phyloP scores from a whole-genome alignment of 2,888 invertebrate genomes.

The Conomelus anceps region DNA sequence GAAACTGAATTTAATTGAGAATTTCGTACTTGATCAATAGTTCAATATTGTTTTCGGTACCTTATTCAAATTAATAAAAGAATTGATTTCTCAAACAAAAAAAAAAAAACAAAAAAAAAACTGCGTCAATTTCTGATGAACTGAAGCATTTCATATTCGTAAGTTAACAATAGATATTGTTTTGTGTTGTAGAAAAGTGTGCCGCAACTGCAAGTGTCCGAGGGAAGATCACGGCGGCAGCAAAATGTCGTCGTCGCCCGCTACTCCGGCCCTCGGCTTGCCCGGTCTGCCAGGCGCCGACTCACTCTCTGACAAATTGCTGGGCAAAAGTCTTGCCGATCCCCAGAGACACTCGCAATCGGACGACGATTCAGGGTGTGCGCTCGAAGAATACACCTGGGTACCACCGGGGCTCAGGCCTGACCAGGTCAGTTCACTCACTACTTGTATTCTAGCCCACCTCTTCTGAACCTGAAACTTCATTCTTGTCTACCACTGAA shows the following conservation, averaged over 20 bases:
- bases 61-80: too few species aligned
- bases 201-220: slow-evolving; percentile 72
- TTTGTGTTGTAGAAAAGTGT: slow-evolving; percentile 64
- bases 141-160: too few species aligned
- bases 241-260: slow-evolving; percentile 42
- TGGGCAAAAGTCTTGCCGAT: slow-evolving; percentile 54
- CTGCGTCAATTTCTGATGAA: too few species aligned
- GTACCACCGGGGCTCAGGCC: slow-evolving; percentile 93
- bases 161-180: not conserved
- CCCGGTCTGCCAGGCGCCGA: slow-evolving; percentile 23
- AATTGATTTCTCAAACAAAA: too few species aligned
- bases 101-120: too few species aligned
- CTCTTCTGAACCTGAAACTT: slow-evolving; percentile 9
- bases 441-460: not conserved
- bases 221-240: slow-evolving; percentile 45
- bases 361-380: slow-evolving; percentile 97
- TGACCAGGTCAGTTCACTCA: slow-evolving; percentile 71
- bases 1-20: too few species aligned
- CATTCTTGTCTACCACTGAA: too few species aligned
- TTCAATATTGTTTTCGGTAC: too few species aligned
- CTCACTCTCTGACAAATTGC: slow-evolving; percentile 46
- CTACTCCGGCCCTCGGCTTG: slow-evolving; percentile 38
- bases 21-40: too few species aligned
- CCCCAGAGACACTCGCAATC: slow-evolving; percentile 84
- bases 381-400: slow-evolving; percentile 97